Evolutionary conservation across 2,797 vertebrate genomes (phyloP), one percentile per base, ranked within the genome.

Genomic region (Pygocentrus nattereri): DNA sequence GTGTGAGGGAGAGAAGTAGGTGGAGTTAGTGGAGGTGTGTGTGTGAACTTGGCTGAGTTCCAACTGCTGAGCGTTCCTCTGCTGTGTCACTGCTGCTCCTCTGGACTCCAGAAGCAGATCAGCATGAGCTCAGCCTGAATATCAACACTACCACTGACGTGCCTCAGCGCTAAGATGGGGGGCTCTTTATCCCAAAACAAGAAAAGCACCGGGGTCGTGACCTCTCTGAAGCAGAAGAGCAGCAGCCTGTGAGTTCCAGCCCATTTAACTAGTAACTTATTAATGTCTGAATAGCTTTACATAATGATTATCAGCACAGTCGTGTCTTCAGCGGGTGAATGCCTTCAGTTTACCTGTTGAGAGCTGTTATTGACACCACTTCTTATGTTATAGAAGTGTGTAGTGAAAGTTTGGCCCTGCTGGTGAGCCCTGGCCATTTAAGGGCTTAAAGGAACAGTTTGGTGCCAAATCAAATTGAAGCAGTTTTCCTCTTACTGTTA

Each of bases 181-280:
- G 88, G 88, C 72, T 74, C 86, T 52, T 70, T 85, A n/a, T 85
- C 82, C 25, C 87, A 84, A 67, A 84, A 80, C 64, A 90, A 88
- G 83, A 90, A 88, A 79, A 54, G 50, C n/a, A 54, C 27, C 70
- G 79, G 56, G 83, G 67, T 47, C n/a, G 25, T 68, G 31, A 82
- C 62, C 52, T 79, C 79, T 23, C 21, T 68, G 10, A 80, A 76
- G 27, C 38, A 74, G 76, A 87, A 84, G 74, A 85, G 77, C 75
- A 38, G 47, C 73, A 88, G 83, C 62, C 85, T 59, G 89, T 90
- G 85, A 90, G 89, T 82, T 74, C 3, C 5, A 18, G 25, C 56
- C 27, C 76, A 34, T 58, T 72, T 58, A 10, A 50, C 3, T 25
- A 54, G n/a, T 6, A 52, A 44, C 8, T 69, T 19, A 5, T 8